Evolutionary conservation across 2,797 vertebrate species (phyloP), one percentile per base, ranked within the genome.

Genomic region (Choloepus didactylus): DNA sequence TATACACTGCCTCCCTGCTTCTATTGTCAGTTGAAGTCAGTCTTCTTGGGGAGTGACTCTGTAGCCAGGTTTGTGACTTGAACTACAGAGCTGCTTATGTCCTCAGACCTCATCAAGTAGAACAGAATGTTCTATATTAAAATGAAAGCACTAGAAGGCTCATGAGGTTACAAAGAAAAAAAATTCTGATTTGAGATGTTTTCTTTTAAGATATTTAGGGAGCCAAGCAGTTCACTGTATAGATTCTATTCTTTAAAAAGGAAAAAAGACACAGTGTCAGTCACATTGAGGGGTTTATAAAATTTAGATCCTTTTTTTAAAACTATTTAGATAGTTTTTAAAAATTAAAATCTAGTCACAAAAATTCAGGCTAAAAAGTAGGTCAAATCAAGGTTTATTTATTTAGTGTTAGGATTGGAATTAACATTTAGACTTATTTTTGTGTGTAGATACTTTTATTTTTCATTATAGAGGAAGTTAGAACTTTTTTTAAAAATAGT

Each of bases 391-490:
- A 75, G 14, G 23, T 72, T 89, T 62, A 29, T 67, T 89, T 86
- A 86, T 86, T 64, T 76, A 35, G 44, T 70, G 69, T 76, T 76
- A 90, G 27, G 11, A 62, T 23, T 92, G 4, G 51, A 82, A 60
- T 35, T 90, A 75, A 23, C 27, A 29, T 79, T 91, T 75, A 87
- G n/a, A 81, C 11, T 93, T 87, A 66, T 51, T 85, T 75, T 59
- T 88, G 6, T 75, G 35, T 91, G 38, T 60, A 60, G 21, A 49
- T 77, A 38, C 41, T 82, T 86, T 64, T 59, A 29, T 92, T 95
- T 87, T 94, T 85, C 60, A 75, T 88, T 80, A 15, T 92, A 62
- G 51, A 83, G 46, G 38, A 86, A 90, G 16, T 66, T 51, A 67
- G 11, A 87, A 7, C 14, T 81, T 93, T 54, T 76, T 85, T 87